phyloP scores from a whole-genome alignment of 2,797 vertebrate species.

The Rallus crepitans region DNA sequence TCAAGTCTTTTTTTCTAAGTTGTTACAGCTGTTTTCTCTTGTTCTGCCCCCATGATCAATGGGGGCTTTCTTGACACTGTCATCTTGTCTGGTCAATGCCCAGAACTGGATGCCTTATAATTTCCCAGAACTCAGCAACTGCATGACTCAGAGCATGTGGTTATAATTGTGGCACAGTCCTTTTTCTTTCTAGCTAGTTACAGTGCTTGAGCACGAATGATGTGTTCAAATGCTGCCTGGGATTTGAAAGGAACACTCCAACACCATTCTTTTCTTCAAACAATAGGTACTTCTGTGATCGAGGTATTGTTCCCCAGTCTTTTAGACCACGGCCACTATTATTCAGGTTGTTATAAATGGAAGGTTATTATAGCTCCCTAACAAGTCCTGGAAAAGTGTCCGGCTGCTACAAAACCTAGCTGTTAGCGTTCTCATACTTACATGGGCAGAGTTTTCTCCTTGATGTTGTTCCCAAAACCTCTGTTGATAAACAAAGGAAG shows the following conservation, averaged over 20 bases:
- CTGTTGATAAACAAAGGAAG: constrained; percentile 38
- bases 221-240: constrained; percentile 64
- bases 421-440: background rate
- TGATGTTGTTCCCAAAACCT: background rate
- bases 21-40: constrained; percentile 72
- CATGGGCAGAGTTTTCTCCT: background rate
- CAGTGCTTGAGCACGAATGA: constrained; percentile 45
- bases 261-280: constrained; percentile 64
- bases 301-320: constrained; percentile 11
- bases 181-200: constrained; percentile 65
- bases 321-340: constrained; percentile 39
- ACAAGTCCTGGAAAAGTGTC: constrained; percentile 45
- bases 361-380: constrained; percentile 55
- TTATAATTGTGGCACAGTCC: constrained; percentile 62
- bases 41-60: constrained; percentile 66
- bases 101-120: constrained; percentile 68
- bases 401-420: constrained; percentile 3
- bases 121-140: constrained; percentile 59
- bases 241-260: constrained; percentile 65
- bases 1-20: constrained; percentile 52
- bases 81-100: constrained; percentile 68
- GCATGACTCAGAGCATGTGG: constrained; percentile 67
- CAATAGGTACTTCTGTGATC: constrained; percentile 56
- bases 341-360: constrained; percentile 55
- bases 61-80: constrained; percentile 63